These are phyloP conservation scores for Montifringilla adamsi DNA, from an alignment of 2,113 vertebrate genomes.

Conservation along the genomic window DNA sequence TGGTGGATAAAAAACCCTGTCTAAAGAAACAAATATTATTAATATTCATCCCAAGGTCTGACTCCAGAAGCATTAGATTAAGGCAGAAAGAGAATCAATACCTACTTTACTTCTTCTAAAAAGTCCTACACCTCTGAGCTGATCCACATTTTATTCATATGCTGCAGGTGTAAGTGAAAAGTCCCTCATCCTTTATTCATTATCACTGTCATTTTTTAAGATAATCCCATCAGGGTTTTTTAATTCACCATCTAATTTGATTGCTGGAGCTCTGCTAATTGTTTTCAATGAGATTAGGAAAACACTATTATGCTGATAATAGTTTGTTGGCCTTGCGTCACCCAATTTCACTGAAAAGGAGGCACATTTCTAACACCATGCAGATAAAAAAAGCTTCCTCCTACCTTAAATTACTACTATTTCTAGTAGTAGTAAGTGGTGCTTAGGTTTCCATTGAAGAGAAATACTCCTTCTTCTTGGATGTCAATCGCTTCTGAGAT, in stretches of 20 bases:
- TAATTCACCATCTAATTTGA: slow-evolving; percentile 1
- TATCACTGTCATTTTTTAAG: not conserved
- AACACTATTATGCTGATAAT: not conserved
- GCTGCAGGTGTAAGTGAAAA: not conserved
- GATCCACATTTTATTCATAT: slow-evolving; percentile 8
- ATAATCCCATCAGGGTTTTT: slow-evolving; percentile 19
- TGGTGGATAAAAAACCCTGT: not conserved
- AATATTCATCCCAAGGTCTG: not conserved
- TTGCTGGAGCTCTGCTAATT: slow-evolving; percentile 28
- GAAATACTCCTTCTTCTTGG: not conserved
- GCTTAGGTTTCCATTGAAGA: not conserved
- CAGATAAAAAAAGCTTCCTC: not conserved
- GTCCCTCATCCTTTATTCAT: not conserved
- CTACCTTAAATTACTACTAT: not conserved
- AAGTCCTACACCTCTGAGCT: not conserved
- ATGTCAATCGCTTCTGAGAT: not conserved
- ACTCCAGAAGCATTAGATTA: slow-evolving; percentile 8
- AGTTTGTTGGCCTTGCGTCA: not conserved
- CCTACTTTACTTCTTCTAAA: not conserved
- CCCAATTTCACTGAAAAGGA: not conserved
- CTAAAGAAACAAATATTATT: not conserved
- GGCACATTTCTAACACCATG: not conserved
- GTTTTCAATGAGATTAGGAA: slow-evolving; percentile 23
- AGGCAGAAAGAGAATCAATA: not conserved
- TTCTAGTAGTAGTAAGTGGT: not conserved